phyloP scores from a whole-genome alignment of 2,797 vertebrate genomes.

The Novumbra hubbsi region DNA sequence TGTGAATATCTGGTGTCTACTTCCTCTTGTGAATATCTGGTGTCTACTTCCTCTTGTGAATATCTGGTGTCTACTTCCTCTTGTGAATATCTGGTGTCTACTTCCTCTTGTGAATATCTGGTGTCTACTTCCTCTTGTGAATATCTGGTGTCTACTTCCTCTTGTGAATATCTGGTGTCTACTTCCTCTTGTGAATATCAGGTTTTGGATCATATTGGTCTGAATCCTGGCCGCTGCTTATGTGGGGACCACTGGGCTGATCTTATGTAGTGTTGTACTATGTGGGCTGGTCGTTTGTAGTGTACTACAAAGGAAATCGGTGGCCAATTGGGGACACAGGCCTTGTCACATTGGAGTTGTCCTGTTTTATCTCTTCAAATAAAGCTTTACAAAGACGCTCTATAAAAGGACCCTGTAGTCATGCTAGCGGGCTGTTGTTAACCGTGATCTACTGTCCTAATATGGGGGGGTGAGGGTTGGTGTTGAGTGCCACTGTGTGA shows the following conservation, averaged over 20 bases:
- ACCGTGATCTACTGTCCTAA: conserved; percentile 61
- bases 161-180: too few species aligned
- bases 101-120: too few species aligned
- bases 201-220: neutral
- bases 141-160: too few species aligned
- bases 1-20: too few species aligned
- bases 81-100: too few species aligned
- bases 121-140: too few species aligned
- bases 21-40: conserved; percentile 45
- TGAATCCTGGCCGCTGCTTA: conserved; percentile 4
- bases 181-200: conserved; percentile 45
- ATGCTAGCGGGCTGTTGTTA: conserved; percentile 30
- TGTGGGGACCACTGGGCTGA: neutral
- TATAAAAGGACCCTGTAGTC: conserved; percentile 42
- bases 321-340: neutral
- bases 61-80: too few species aligned
- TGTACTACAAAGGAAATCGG: neutral
- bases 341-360: conserved; percentile 38
- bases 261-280: neutral
- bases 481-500: conserved; percentile 39
- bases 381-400: conserved; percentile 37
- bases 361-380: conserved; percentile 43
- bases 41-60: too few species aligned
- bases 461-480: conserved; percentile 26
- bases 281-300: neutral